These are phyloP conservation scores for Lysandra coridon DNA, from an alignment of 2,888 invertebrate species.

Conservation along the genomic window DNA sequence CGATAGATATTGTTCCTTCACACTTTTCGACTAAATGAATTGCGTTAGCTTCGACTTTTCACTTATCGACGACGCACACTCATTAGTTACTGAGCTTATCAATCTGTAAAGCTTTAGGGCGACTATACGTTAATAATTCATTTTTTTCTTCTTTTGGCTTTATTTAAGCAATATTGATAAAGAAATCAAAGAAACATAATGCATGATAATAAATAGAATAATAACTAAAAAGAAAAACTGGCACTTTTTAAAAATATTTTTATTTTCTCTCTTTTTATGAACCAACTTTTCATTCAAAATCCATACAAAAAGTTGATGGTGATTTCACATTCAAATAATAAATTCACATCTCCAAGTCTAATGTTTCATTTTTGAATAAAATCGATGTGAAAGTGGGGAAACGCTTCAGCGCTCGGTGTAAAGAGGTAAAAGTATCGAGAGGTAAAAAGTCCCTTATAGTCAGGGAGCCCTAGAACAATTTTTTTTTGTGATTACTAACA, in stretches of 20 bases:
- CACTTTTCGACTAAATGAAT: neutral
- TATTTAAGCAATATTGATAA: neutral
- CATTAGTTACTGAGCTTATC: neutral
- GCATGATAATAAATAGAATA: too few relatives aligned
- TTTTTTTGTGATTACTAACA: too few relatives aligned
- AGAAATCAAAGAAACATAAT: too few relatives aligned
- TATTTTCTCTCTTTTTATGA: neutral
- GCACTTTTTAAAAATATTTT: neutral
- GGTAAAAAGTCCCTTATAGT: constrained; percentile 15
- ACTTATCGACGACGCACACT: neutral
- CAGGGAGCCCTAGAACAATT: too few relatives aligned
- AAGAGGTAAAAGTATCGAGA: constrained; percentile 18
- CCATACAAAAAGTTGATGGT: neutral
- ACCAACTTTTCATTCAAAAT: neutral
- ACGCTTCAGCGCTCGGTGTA: constrained; percentile 1
- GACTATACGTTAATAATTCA: neutral
- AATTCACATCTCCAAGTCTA: constrained; percentile 19
- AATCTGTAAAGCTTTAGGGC: neutral
- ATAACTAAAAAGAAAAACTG: too few relatives aligned
- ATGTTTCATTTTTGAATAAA: constrained; percentile 23
- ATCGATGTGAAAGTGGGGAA: constrained; percentile 15
- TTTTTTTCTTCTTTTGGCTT: neutral
- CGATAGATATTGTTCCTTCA: neutral
- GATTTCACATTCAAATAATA: constrained; percentile 21
- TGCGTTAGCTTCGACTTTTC: neutral